Conservation (phyloP, 2,797 vertebrate species). For the Danionella dracula region DNA sequence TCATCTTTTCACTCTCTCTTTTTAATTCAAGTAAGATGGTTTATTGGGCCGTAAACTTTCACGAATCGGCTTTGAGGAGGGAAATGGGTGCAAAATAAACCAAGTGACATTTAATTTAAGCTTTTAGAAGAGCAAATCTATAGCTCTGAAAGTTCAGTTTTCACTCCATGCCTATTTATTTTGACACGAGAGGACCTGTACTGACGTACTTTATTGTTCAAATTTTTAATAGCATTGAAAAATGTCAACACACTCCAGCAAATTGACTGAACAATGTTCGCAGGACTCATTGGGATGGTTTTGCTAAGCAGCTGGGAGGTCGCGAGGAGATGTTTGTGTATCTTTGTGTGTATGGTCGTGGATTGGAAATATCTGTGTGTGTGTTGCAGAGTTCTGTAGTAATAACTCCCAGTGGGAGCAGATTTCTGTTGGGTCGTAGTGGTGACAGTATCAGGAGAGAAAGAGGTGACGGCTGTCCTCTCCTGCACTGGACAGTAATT, state of each 20-base stretch:
- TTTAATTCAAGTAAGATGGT: neutral
- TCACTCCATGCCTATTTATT: conserved; percentile 7
- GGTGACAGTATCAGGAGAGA: conserved; percentile 56
- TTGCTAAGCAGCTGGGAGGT: conserved; percentile 24
- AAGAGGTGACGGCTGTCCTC: conserved; percentile 63
- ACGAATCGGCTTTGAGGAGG: neutral
- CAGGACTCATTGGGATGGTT: neutral
- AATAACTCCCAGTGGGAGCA: conserved; percentile 73
- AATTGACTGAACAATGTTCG: conserved; percentile 12
- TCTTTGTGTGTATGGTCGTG: conserved; percentile 35
- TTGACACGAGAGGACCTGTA: neutral
- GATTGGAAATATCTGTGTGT: conserved; percentile 41
- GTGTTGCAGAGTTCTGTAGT: conserved; percentile 47
- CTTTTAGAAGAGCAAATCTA: conserved; percentile 28
- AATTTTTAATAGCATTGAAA: conserved; percentile 29
- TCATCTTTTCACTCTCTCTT: neutral
- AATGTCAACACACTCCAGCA: conserved; percentile 23
- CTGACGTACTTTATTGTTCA: neutral
- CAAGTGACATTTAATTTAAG: conserved; percentile 30
- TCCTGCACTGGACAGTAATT: conserved; percentile 68
- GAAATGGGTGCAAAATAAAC: neutral
- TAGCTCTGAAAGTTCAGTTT: conserved; percentile 24
- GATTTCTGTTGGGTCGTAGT: conserved; percentile 56
- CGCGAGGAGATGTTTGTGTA: conserved; percentile 22
- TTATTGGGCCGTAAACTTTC: neutral